phyloP scores from a whole-genome alignment of 2,888 invertebrate species.

The Mamestra brassicae region DNA sequence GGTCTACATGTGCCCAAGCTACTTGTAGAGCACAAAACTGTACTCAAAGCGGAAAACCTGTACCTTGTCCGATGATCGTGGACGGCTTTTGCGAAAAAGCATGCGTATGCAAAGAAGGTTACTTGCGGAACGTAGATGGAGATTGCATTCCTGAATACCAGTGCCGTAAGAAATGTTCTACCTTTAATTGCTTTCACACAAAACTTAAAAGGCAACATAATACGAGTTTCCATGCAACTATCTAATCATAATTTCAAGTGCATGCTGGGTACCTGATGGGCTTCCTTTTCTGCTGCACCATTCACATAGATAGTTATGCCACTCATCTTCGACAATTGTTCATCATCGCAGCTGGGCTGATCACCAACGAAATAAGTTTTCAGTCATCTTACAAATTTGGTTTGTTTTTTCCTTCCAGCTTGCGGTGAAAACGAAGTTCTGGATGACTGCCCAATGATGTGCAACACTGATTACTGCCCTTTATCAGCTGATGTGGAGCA shows the following conservation, averaged over 20 bases:
- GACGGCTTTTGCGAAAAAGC: constrained; percentile 11
- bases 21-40: constrained; percentile 49
- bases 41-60: constrained; percentile 13
- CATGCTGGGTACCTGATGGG: too few species aligned
- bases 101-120: constrained; percentile 35
- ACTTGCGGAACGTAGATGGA: constrained; percentile 24
- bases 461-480: constrained; percentile 72
- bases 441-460: constrained; percentile 68
- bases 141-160: constrained; percentile 30
- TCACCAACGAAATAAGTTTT: too few species aligned
- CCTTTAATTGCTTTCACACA: too few species aligned
- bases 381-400: too few species aligned
- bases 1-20: constrained; percentile 49
- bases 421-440: constrained; percentile 66
- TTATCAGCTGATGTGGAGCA: constrained; percentile 55
- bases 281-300: too few species aligned
- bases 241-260: too few species aligned
- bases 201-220: too few species aligned
- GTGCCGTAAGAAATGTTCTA: constrained; percentile 31
- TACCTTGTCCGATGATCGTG: constrained; percentile 11
- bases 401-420: background rate
- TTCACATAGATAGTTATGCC: too few species aligned
- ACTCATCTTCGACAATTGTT: too few species aligned
- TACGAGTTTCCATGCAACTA: too few species aligned
- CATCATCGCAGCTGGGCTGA: too few species aligned